A percentile compares a stretch with the other conserved stretches of the same genome.
Conservation (phyloP, 2,888 invertebrate species). For the Lasioglossum oenotherae region DNA sequence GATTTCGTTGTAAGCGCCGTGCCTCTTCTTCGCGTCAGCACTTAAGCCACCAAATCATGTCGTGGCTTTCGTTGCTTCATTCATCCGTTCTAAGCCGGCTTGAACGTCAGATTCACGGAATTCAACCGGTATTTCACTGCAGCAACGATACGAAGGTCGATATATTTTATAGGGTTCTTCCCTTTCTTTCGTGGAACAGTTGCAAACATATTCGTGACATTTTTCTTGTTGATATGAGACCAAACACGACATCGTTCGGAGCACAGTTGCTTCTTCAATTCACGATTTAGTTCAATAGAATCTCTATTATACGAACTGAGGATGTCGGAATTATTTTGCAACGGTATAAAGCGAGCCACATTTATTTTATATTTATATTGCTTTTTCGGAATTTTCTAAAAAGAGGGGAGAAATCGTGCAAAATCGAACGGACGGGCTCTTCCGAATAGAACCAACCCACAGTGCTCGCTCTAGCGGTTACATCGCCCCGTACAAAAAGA, state of each 20-base stretch:
- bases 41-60: not conserved
- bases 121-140: not conserved
- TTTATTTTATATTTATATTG: no score
- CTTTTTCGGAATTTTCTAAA: no score
- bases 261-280: no score
- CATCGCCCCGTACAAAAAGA: no score
- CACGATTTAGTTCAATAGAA: no score
- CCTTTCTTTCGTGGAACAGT: not conserved
- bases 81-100: not conserved
- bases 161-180: not conserved
- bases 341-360: not conserved
- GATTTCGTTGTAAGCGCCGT: slow-evolving; percentile 1
- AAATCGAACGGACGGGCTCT: no score
- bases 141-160: not conserved
- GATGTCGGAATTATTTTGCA: not conserved
- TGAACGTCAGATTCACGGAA: not conserved
- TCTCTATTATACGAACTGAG: no score
- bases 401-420: no score
- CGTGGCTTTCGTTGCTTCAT: not conserved
- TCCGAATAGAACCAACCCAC: no score
- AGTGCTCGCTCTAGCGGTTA: no score
- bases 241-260: not conserved
- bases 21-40: not conserved
- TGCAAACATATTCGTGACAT: not conserved
- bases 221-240: not conserved